These are phyloP conservation scores for Paradisaea rubra DNA, from an alignment of 2,113 vertebrate genomes.

Conservation along the genomic window DNA sequence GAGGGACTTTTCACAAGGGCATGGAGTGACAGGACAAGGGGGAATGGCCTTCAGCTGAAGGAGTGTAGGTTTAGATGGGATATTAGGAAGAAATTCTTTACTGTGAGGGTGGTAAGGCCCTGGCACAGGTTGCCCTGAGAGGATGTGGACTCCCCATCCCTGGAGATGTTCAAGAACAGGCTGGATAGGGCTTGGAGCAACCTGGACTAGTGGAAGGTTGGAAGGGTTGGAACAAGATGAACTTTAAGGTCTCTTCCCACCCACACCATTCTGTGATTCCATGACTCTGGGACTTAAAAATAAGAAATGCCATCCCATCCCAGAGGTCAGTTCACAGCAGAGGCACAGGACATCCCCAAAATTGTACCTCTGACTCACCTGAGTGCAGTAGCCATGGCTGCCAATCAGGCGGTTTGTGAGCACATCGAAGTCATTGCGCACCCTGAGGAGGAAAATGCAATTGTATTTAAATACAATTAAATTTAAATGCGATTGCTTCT, in stretches of 20 bases:
- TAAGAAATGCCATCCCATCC: neutral
- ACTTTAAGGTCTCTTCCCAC: neutral
- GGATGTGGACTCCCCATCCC: neutral
- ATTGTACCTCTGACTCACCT: slow-evolving; percentile 61
- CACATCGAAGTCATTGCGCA: slow-evolving; percentile 88
- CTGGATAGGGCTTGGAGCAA: neutral
- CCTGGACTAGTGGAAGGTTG: fast-evolving
- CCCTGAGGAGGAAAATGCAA: slow-evolving; percentile 56
- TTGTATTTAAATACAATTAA: neutral
- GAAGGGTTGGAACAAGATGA: neutral
- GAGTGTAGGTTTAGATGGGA: neutral
- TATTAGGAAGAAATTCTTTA: neutral
- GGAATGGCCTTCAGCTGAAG: neutral
- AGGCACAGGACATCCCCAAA: neutral
- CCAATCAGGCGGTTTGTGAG: slow-evolving; percentile 83
- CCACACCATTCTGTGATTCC: neutral
- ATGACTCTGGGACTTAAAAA: neutral
- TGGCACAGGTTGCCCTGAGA: neutral
- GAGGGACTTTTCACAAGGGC: neutral
- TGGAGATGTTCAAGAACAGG: neutral
- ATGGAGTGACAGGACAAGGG: neutral
- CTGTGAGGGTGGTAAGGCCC: neutral
- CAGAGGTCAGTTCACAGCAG: neutral
- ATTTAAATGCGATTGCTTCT: neutral
- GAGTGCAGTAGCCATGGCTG: slow-evolving; percentile 92